Evolutionary conservation across 2,797 vertebrate species (phyloP).

Genomic region (Sylvia borin): DNA sequence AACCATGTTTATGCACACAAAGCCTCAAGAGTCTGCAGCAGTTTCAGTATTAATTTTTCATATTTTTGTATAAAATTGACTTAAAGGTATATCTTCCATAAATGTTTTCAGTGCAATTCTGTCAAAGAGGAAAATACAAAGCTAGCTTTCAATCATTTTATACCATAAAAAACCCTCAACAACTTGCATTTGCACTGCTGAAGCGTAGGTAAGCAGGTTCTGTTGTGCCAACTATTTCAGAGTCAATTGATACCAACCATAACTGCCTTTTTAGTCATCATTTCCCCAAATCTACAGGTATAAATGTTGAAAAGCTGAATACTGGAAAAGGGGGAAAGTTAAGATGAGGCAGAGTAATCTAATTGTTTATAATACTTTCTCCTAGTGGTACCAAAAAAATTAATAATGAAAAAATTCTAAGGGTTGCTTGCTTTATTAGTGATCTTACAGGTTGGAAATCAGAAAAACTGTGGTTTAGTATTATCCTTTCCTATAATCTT

Average conservation of each 20-base stretch:
- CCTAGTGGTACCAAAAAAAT: constrained; percentile 54
- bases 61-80: constrained; percentile 77
- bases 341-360: constrained; percentile 57
- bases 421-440: constrained; percentile 36
- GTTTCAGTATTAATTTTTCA: constrained; percentile 62
- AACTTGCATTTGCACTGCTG: constrained; percentile 68
- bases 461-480: constrained; percentile 44
- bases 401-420: constrained; percentile 33
- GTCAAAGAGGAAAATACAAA: constrained; percentile 77
- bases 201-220: constrained; percentile 53
- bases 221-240: constrained; percentile 19
- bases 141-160: constrained; percentile 68
- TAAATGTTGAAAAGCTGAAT: constrained; percentile 55
- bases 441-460: constrained; percentile 25
- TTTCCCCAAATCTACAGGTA: background rate
- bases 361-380: constrained; percentile 34
- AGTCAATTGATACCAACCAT: constrained; percentile 34
- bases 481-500: constrained; percentile 47
- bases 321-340: constrained; percentile 13
- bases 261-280: constrained; percentile 27
- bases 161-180: constrained; percentile 45
- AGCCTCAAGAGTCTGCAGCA: constrained; percentile 68
- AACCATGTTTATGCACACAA: constrained; percentile 75
- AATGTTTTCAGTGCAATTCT: constrained; percentile 77
- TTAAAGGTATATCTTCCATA: constrained; percentile 74